Evolutionary conservation across 1,140 invertebrate genomes (phyloP), one percentile per base, ranked within the genome.

Genomic region (Aphidius ervi): DNA sequence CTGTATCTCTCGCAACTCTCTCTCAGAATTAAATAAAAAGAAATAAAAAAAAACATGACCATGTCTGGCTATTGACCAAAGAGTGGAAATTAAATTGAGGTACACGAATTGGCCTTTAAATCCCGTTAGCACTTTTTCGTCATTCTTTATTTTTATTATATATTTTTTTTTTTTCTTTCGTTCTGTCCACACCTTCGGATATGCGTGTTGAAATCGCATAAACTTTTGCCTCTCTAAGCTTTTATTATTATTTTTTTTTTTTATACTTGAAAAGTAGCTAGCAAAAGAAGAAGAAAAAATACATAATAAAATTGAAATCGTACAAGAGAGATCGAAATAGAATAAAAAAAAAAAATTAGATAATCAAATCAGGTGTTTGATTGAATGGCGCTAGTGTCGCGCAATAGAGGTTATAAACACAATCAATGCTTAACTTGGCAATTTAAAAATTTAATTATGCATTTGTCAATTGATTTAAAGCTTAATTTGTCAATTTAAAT

Each of bases 71-170:
- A 31, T 31, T 48, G 54, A 65, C 41, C 45, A 52, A 53, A 50
- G 40, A 49, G 61, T 61, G 47, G 65, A 46, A 41, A 57, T 50
- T 55, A 53, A 56, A 56, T 48, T 49, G 59, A 58, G 52, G 43
- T 58, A 58, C 64, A 63, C 65, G 64, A 65, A 70, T 67, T 64
- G 70, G 67, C 65, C 68, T 78, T 78, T 75, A 78, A 79, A 78
- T 79, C 71, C 77, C 77, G 76, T 78, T 78, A 78, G 65, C 39
- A 31, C 61, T 68, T 72, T 71, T 67, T 68, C 67, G 73, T 61
- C 53, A 62, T 52, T 59, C 47, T 20, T 55, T 31, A 52, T 39
- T 54, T 54, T 54, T 54, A 39, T 39, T 39, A n/a, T n/a, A 5
- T n/a, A 1, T 31, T 1, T 31, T 31, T 31, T 31, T 31, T 31